phyloP scores from a whole-genome alignment of 2,113 vertebrate species.

The Phrynosoma blainvillii region DNA sequence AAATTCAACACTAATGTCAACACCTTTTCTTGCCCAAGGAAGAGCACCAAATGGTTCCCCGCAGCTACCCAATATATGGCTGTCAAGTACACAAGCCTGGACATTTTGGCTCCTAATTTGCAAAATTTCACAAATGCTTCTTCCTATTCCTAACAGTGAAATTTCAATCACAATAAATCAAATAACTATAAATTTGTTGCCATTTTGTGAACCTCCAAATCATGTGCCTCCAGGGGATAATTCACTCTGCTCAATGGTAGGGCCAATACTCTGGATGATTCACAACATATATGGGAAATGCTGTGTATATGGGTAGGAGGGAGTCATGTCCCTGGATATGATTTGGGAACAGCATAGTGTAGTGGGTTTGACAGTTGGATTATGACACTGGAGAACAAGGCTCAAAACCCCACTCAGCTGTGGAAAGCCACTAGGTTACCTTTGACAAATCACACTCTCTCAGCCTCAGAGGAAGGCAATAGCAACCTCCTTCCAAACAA shows the following conservation, averaged over 20 bases:
- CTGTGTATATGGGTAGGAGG: too few species aligned
- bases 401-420: too few species aligned
- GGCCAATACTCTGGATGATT: neutral
- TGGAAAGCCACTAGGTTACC: too few species aligned
- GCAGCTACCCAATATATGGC: neutral
- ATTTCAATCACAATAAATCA: neutral
- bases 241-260: neutral
- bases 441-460: too few species aligned
- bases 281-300: neutral
- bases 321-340: too few species aligned
- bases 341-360: neutral
- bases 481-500: too few species aligned
- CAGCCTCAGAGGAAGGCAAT: too few species aligned
- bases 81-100: neutral
- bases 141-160: neutral
- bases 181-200: neutral
- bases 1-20: fast-evolving
- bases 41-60: neutral
- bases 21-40: neutral
- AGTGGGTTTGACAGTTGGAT: neutral
- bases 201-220: neutral
- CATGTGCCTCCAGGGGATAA: neutral
- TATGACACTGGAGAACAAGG: too few species aligned
- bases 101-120: neutral
- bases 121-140: neutral